Percentiles rank a stretch among this genome's conserved stretches.
Evolutionary conservation across 2,888 invertebrate genomes (phyloP).

Genomic region (Eristalis tenax): DNA sequence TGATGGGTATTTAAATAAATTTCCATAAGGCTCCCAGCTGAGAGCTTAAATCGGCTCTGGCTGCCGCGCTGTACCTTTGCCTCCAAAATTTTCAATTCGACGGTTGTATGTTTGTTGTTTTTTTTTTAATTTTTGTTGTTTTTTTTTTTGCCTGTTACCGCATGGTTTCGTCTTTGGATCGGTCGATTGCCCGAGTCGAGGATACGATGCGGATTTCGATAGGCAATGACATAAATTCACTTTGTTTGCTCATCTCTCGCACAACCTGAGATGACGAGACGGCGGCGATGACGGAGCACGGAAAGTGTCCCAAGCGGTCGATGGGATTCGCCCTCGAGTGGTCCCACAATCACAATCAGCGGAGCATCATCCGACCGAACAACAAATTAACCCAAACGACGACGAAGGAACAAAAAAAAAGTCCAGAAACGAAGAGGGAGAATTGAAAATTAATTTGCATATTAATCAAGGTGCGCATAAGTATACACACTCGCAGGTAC

Average conservation of each 20-base stretch:
- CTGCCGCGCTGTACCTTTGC: slow-evolving; percentile 37
- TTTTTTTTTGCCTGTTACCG: background rate
- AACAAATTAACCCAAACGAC: slow-evolving; percentile 66
- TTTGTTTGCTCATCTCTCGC: slow-evolving; percentile 62
- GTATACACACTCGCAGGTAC: slow-evolving; percentile 33
- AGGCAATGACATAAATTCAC: slow-evolving; percentile 66
- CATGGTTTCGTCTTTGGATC: background rate
- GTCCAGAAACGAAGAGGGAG: slow-evolving; percentile 45
- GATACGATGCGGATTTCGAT: slow-evolving; percentile 59
- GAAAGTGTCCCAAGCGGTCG: slow-evolving; percentile 63
- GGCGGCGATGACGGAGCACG: slow-evolving; percentile 57
- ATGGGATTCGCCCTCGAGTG: slow-evolving; percentile 34
- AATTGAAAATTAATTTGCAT: slow-evolving; percentile 74
- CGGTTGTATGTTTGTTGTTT: background rate
- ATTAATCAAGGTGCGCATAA: slow-evolving; percentile 72
- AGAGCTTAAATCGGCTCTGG: slow-evolving; percentile 51
- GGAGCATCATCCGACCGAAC: slow-evolving; percentile 59
- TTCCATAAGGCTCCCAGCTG: slow-evolving; percentile 71
- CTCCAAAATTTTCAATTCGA: slow-evolving; percentile 41
- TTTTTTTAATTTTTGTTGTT: background rate
- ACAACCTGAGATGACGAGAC: background rate
- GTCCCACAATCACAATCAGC: slow-evolving; percentile 47
- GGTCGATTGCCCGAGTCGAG: slow-evolving; percentile 33
- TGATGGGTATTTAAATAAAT: slow-evolving; percentile 72
- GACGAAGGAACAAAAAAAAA: background rate